These are phyloP conservation scores for Hylaeus volcanicus DNA, from an alignment of 1,140 invertebrate genomes.

Conservation along the genomic window DNA sequence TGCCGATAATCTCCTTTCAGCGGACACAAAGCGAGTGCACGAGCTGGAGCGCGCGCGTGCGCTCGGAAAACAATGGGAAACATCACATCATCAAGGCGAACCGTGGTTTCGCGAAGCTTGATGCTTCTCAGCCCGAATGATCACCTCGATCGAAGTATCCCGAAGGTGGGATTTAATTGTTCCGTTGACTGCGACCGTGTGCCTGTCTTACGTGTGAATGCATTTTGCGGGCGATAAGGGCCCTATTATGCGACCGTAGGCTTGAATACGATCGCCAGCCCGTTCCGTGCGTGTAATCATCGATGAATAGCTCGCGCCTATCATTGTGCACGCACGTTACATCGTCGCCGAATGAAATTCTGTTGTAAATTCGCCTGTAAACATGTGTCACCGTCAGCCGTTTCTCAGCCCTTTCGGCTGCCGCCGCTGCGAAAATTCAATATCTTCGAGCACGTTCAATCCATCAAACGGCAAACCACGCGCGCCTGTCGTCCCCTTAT, in stretches of 20 bases:
- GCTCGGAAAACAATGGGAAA: not conserved
- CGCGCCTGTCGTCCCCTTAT: conserved; percentile 1
- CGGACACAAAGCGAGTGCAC: too few species aligned
- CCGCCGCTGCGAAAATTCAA: conserved; percentile 23
- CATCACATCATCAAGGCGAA: not conserved
- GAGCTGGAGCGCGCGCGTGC: not conserved
- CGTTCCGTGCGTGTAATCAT: not conserved
- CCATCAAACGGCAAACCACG: conserved; percentile 23
- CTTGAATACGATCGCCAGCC: not conserved
- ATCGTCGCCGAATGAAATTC: conserved; percentile 5
- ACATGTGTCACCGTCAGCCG: conserved; percentile 18
- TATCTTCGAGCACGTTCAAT: conserved; percentile 32
- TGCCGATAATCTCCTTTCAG: conserved; percentile 9
- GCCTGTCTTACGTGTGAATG: conserved; percentile 9
- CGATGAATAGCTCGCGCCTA: not conserved
- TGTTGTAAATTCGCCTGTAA: conserved; percentile 23
- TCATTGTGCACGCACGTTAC: not conserved
- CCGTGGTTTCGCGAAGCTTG: not conserved
- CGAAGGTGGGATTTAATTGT: conserved; percentile 5
- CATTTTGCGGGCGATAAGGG: not conserved
- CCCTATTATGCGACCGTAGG: not conserved
- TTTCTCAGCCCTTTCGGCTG: conserved; percentile 13
- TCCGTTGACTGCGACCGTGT: not conserved
- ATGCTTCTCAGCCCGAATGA: not conserved
- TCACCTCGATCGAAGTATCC: conserved; percentile 1